These are phyloP conservation scores for Pygathrix nemaeus DNA, from an alignment of 2,113 vertebrate genomes.

Conservation along the genomic window DNA sequence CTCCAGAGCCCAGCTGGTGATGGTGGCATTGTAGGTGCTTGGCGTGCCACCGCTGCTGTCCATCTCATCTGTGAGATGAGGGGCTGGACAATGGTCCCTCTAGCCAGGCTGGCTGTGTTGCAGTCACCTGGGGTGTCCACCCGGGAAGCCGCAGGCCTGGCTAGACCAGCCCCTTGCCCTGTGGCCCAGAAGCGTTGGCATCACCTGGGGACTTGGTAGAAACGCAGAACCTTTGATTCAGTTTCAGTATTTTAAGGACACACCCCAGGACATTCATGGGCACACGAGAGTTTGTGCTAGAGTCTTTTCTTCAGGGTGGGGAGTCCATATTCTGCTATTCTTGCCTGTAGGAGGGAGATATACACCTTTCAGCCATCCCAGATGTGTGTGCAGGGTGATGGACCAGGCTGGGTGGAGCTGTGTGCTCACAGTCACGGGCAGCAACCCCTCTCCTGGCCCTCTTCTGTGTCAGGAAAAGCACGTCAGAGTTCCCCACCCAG, in stretches of 20 bases:
- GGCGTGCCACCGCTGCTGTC: background rate
- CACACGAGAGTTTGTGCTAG: background rate
- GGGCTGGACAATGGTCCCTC: background rate
- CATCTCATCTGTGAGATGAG: fast-evolving
- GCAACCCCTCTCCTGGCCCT: background rate
- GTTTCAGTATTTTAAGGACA: background rate
- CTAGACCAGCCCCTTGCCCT: background rate
- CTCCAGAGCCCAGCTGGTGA: background rate
- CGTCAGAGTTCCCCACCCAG: background rate
- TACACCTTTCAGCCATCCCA: background rate
- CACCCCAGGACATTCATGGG: background rate
- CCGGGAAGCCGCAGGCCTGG: background rate
- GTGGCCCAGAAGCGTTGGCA: fast-evolving
- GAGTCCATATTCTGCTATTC: too few species aligned
- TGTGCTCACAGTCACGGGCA: background rate
- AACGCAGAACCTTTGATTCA: background rate
- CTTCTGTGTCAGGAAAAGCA: background rate
- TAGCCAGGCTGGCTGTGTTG: background rate
- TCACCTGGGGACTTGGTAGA: background rate
- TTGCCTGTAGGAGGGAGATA: background rate
- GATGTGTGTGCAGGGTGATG: too few species aligned
- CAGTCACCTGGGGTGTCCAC: too few species aligned
- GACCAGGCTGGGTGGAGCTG: background rate
- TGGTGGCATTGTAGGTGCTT: background rate
- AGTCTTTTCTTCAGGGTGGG: background rate